Evolutionary conservation across 2,888 invertebrate genomes (phyloP), one percentile per base, ranked within the genome.

Genomic region (Caenorhabditis sinica): DNA sequence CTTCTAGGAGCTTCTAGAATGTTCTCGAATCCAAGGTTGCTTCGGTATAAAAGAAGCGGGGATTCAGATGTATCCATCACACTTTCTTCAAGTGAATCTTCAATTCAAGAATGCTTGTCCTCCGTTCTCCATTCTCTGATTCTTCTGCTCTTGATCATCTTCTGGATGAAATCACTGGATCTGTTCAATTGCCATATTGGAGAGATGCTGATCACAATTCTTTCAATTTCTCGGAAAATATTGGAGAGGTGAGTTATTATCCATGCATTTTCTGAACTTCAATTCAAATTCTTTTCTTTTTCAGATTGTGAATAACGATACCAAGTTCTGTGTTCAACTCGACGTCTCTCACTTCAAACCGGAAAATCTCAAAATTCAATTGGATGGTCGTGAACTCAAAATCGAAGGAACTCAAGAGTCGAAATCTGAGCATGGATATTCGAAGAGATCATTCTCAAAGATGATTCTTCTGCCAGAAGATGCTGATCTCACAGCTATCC

Each of bases 341-440:
- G 75, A 69, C 23, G 69, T 69, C 36, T 69, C 69, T 23, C 69
- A 69, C 9, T 69, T 69, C 69, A 69, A 69, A 84, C 86, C 86
- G 17, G 86, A 86, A 58, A 68, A 86, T 51, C 75, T 86, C 23
- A 86, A 81, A 58, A 81, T 86, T 53, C 68, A 81, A 58, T 61
- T 86, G 72, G 83, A 83, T 28, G 83, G 81, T 33, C 61, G 72
- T 30, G 63, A 76, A 28, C 63, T 86, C 58, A 83, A 68, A 30
- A 75, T 86, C 40, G 75, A 83, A 23, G 86, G 86, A 43, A 56
- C 72, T 20, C 86, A 86, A n/a, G 82, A 84, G 63, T 45, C 58
- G 11, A 65, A 80, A 33, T 53, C 63, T 17, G 74, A 83, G 43
- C 49, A 82, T 61, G 76, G 74, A 40, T 80, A 65, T 63, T 66